Conservation (phyloP, 2,797 vertebrate species). For the Sebastes flavidus region DNA sequence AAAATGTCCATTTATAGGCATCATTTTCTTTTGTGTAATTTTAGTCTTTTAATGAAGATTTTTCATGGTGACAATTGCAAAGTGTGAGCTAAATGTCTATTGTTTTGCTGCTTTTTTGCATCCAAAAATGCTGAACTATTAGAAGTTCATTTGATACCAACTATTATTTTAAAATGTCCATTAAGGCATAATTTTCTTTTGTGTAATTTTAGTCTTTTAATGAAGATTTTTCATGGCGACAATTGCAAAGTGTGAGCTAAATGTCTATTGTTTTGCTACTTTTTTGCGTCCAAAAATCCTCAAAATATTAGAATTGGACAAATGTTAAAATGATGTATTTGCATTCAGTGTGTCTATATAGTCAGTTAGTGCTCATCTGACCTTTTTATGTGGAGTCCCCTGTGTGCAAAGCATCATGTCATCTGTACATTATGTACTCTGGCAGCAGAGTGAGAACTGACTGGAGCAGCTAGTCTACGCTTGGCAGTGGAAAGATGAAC, state of each 20-base stretch:
- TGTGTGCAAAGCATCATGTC: not conserved
- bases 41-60: not conserved
- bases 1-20: too few species aligned
- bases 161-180: not conserved
- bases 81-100: too few species aligned
- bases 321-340: not conserved
- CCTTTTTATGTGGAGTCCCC: not conserved
- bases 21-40: not conserved
- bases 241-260: too few species aligned
- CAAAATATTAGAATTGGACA: too few species aligned
- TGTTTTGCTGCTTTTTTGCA: too few species aligned
- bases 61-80: too few species aligned
- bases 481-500: not conserved
- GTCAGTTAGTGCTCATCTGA: not conserved
- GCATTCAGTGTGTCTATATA: not conserved
- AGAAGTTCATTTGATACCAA: not conserved
- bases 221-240: too few species aligned
- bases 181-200: too few species aligned
- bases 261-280: too few species aligned
- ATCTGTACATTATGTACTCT: slow-evolving; percentile 53
- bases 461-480: not conserved
- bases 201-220: not conserved
- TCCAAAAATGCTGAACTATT: too few species aligned
- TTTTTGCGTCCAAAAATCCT: too few species aligned
- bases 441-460: not conserved